These are phyloP conservation scores for Ceyx cyanopectus DNA, from an alignment of 2,113 vertebrate species.

Conservation along the genomic window DNA sequence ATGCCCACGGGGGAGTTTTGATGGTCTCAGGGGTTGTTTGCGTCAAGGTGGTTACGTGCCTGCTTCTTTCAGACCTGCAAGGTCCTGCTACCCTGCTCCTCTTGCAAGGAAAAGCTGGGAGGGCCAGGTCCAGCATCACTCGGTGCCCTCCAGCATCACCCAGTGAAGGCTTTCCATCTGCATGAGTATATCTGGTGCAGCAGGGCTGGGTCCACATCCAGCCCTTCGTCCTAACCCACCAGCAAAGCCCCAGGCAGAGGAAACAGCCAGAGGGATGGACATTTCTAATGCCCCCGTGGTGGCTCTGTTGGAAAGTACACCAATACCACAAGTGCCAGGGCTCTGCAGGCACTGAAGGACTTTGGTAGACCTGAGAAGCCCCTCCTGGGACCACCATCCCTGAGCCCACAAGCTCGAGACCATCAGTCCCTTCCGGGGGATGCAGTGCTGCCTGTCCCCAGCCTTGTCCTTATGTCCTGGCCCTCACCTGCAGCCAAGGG, in stretches of 20 bases:
- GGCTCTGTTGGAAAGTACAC: fast-evolving
- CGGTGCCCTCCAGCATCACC: background rate
- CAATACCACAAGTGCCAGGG: background rate
- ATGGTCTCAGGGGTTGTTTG: background rate
- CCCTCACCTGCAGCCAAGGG: background rate
- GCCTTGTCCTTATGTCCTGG: background rate
- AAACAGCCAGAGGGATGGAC: background rate
- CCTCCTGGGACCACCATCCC: background rate
- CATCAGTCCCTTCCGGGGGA: background rate
- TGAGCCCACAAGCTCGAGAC: fast-evolving
- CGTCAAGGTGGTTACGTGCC: background rate
- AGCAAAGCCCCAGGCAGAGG: background rate
- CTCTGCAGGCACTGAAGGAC: too few species aligned
- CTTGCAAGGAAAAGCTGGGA: background rate
- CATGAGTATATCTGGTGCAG: too few species aligned
- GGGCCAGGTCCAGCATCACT: background rate
- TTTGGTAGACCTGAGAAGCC: background rate
- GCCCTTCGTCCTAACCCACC: fast-evolving
- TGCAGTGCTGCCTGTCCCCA: background rate
- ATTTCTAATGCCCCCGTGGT: background rate
- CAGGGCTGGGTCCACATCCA: background rate
- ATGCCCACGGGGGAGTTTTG: background rate
- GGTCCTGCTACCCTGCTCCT: background rate
- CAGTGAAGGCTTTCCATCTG: background rate
- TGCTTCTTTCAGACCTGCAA: background rate